Base-by-base conservation (phyloP, 2,797 vertebrate genomes). In the Okamejei kenojei region DNA sequence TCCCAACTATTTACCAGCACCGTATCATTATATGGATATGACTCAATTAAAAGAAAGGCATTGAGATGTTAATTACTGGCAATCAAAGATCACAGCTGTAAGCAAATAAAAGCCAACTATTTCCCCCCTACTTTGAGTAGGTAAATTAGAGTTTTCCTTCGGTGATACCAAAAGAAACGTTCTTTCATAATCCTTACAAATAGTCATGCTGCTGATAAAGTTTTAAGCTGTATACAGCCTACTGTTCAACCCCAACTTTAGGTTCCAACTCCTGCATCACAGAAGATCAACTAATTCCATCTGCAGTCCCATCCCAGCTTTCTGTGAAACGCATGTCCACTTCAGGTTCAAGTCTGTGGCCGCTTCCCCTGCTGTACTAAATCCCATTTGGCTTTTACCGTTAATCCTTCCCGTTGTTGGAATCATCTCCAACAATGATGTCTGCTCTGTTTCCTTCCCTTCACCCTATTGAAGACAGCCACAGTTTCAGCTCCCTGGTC, bases 1-100 rank as follows among this genome's bases (percentile, higher is more conserved):
- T 63, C 82, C 26, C 13, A 86, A 86, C 63, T 86, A 86, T 86
- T 86, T 32, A 86, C 82, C 82, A 86, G 61, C 29, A 86, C 13
- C 15, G 61, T 86, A 65, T 86, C 82, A 86, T 86, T 86, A 86
- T 86, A 86, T 65, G 61, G 61, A 86, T 86, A 86, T 86, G 58
- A n/a, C 82, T 86, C 82, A 86, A 86, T 86, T 86, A 65, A 86
- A 71, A n/a, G 29, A n/a, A 21, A 86, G 82, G 82, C 29, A 63
- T 58, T 86, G 82, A 86, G 82, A 65, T 58, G 13, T 86, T 86
- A 86, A 86, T 86, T 86, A 15, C 13, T 86, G 82, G 29, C 61
- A 65, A 86, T 86, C 82, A 65, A 86, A 86, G 61, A 32, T 65
- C 63, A 58, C 61, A 86, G 29, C 82, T 86, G 61, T 65, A 65